Conservation (phyloP, 2,888 invertebrate species). For the Flabesymbios commensalis region DNA sequence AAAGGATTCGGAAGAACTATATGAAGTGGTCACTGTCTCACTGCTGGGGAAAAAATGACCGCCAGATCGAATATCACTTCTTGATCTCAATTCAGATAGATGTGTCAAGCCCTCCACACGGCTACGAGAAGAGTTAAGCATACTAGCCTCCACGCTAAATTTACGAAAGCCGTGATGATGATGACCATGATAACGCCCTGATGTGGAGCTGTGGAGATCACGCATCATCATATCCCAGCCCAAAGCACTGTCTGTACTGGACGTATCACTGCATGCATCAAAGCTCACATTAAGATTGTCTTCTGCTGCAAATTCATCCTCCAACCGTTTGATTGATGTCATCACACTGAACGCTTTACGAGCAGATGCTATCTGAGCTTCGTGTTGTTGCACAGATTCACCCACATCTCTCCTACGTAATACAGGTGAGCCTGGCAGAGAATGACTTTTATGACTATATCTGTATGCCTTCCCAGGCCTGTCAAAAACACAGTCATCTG, state of each 20-base stretch:
- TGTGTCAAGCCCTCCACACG: neutral
- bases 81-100: neutral
- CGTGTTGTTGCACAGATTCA: neutral
- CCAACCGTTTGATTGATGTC: slow-evolving; percentile 1
- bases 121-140: neutral
- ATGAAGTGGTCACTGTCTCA: slow-evolving; percentile 15
- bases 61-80: neutral
- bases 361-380: neutral
- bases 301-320: slow-evolving; percentile 10
- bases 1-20: slow-evolving; percentile 34
- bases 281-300: no score
- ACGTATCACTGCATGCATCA: slow-evolving; percentile 24
- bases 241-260: slow-evolving; percentile 35
- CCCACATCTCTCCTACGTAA: slow-evolving; percentile 38
- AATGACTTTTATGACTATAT: slow-evolving; percentile 43
- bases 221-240: slow-evolving; percentile 12
- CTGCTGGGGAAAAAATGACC: neutral
- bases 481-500: slow-evolving; percentile 11
- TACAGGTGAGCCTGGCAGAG: slow-evolving; percentile 54
- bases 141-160: neutral
- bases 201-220: neutral
- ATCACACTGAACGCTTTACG: slow-evolving; percentile 13
- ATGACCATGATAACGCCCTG: no score
- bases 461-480: neutral
- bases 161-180: neutral